Base-by-base conservation (phyloP, 2,797 vertebrate species). In the Antrozous pallidus region DNA sequence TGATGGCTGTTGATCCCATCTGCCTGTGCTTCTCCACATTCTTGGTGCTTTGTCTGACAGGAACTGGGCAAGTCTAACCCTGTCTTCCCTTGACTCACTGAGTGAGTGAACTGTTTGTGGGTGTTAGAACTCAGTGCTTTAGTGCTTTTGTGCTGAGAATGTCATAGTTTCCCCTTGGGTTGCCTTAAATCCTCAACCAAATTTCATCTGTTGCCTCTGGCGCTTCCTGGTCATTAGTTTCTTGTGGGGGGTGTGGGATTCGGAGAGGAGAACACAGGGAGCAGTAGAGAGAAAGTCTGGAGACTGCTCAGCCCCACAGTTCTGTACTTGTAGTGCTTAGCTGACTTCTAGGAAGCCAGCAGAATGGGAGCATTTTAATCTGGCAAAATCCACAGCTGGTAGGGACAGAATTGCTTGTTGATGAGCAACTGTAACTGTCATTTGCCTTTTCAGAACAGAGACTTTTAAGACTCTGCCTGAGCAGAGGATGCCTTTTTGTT, bases 391-490 rank as follows among this genome's bases (percentile, higher is more conserved):
- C 45, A 87, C 26, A 69, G 61, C 36, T 33, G 38, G 17, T n/a
- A 63, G 36, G 24, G 31, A 70, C 31, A 58, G 88, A 71, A 54
- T 28, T 86, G 16, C 51, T 73, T 83, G 77, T 58, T n/a, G 22
- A 82, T 79, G 54, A 83, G 47, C 26, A 74, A 38, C 51, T 86
- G 45, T 22, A n/a, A 33, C 33, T 78, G 38, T 75, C 84, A 70
- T 71, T 91, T 88, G 63, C 24, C 84, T 94, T 85, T 91, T 70
- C 82, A 51, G 40, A 70, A 79, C 61, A 84, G 63, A 92, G 70
- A 63, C 17, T 75, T 38, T 89, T 63, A 24, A 75, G 38, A 67
- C 31, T 49, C 11, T 65, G 42, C 36, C 58, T 90, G 65, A 87
- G 40, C 45, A 58, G 26, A 75, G 33, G 71, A 45, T 94, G 78